Evolutionary conservation across 37 sponge, comb jelly and placozoan genomes (phyloP), one percentile per base, ranked within the genome.

Genomic region (Ephydatia muelleri): DNA sequence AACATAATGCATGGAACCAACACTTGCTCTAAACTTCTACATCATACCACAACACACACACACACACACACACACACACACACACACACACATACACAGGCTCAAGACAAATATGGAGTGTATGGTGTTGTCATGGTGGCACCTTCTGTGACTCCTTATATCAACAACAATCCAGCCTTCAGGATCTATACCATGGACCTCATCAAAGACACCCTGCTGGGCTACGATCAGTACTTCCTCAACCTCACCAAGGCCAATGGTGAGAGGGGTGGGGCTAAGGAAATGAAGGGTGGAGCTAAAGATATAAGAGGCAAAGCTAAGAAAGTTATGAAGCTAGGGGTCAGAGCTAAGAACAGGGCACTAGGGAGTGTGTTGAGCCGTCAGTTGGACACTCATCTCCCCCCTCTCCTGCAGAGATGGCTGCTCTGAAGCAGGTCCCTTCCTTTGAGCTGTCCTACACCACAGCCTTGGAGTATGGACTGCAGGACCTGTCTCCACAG

Each of bases 161-260:
- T 34, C 0, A 49, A 82, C 64, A 64, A 57, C 79, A 94, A 94
- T 64, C 95, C 95, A 21, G 91, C 95, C 25, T 94, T 82, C 81
- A 69, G 95, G 40, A 33, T 91, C 16, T 91, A 83, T 47, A 70
- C 88, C 29, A 91, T 94, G 92, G 89, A 94, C 71, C 14, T 86
- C 8, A 31, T 66, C 3, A 79, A 84, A 22, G 76, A 47, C 78
- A 37, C 80, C 26, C 70, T 94, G 13, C 82, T 88, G 0, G 92
- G 81, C 72, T 94, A 91, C 66, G 71, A 91, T 0, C 95, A 94
- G 80, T 94, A 89, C 67, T 83, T 88, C 77, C 73, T 94, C 27
- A 88, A 94, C 77, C 68, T 94, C 27, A 91, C 92, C 0, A 49
- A 88, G 31, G 95, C 95, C 16, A 94, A 94, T 86, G 84, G 85